These are phyloP conservation scores for Carposina sasakii DNA, from an alignment of 1,140 invertebrate genomes.

Conservation along the genomic window DNA sequence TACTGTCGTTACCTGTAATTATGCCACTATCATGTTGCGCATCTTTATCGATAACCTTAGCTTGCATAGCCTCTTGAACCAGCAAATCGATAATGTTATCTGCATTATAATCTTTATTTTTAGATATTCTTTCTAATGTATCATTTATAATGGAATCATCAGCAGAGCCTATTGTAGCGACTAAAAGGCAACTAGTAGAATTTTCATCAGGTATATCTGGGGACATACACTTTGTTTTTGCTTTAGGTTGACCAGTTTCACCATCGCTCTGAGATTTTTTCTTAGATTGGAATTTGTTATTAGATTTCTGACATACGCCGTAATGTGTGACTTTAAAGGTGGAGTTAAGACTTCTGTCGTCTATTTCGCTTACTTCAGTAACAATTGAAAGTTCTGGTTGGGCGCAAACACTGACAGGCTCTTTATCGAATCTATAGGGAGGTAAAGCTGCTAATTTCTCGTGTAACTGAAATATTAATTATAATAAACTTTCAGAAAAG, in stretches of 20 bases:
- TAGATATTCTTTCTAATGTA: constrained; percentile 36
- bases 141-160: constrained; percentile 46
- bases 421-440: constrained; percentile 30
- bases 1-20: constrained; percentile 23
- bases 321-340: constrained; percentile 23
- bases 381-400: constrained; percentile 36
- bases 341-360: constrained; percentile 21
- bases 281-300: constrained; percentile 4
- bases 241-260: constrained; percentile 7
- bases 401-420: constrained; percentile 32
- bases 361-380: constrained; percentile 37
- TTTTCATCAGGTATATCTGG: constrained; percentile 20
- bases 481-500: too few species aligned
- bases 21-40: constrained; percentile 17
- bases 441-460: constrained; percentile 42
- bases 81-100: constrained; percentile 46
- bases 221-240: neutral
- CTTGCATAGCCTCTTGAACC: constrained; percentile 42
- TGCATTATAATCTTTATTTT: constrained; percentile 30
- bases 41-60: constrained; percentile 10
- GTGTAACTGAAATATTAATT: constrained; percentile 33
- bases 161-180: constrained; percentile 39
- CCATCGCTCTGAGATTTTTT: constrained; percentile 23
- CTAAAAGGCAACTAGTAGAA: constrained; percentile 33
- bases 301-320: constrained; percentile 25